Evolutionary conservation across 1,140 invertebrate species (phyloP).

Genomic region (Tyrophagus putrescentiae): DNA sequence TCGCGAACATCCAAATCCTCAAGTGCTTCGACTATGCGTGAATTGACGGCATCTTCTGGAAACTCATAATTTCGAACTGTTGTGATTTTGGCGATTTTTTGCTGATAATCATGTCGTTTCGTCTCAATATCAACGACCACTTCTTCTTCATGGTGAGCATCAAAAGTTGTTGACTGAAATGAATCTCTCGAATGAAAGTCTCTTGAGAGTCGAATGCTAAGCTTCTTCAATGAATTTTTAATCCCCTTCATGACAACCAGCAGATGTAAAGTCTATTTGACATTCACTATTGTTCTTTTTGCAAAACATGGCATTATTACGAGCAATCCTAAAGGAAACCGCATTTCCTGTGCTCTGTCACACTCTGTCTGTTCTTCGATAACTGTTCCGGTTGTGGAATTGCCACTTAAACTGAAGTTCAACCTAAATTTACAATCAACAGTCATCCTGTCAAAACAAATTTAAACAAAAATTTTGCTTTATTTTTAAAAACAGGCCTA

Average conservation of each 20-base stretch:
- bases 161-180: neutral
- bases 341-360: too few relatives aligned
- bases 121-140: neutral
- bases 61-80: constrained; percentile 1
- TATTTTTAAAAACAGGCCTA: too few relatives aligned
- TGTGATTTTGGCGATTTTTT: neutral
- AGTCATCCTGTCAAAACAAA: too few relatives aligned
- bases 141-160: neutral
- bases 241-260: constrained; percentile 12
- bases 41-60: constrained; percentile 18
- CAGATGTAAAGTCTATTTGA: too few relatives aligned
- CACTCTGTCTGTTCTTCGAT: too few relatives aligned
- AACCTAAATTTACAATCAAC: too few relatives aligned
- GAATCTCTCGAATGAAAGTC: neutral
- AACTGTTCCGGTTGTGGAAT: too few relatives aligned
- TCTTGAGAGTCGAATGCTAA: neutral
- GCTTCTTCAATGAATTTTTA: constrained; percentile 18
- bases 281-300: too few relatives aligned
- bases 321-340: too few relatives aligned
- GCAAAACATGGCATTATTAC: too few relatives aligned
- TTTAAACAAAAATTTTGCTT: too few relatives aligned
- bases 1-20: constrained; percentile 23
- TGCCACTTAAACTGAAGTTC: too few relatives aligned
- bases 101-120: neutral
- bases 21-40: constrained; percentile 22